These are phyloP conservation scores for Chrysolina americana DNA, from an alignment of 2,888 invertebrate species.

Conservation along the genomic window DNA sequence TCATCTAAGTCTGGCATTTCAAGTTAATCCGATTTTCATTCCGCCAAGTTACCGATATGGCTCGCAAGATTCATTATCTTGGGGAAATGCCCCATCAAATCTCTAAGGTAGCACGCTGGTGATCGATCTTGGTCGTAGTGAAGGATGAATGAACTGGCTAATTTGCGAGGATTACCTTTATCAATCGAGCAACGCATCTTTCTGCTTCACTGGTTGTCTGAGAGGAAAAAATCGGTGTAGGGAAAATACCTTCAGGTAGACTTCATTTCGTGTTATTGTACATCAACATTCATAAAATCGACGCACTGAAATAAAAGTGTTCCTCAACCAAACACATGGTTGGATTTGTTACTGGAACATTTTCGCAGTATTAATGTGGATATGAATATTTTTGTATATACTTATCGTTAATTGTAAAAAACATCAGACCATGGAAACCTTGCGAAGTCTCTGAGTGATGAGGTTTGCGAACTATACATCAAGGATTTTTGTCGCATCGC, in stretches of 20 bases:
- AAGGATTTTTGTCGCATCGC: constrained; percentile 2
- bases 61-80: constrained; percentile 17
- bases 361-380: too few relatives aligned
- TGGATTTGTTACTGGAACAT: too few relatives aligned
- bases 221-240: too few relatives aligned
- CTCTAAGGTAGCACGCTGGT: not conserved
- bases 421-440: too few relatives aligned
- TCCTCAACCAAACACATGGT: too few relatives aligned
- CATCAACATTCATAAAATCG: too few relatives aligned
- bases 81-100: constrained; percentile 8
- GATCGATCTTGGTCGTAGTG: not conserved
- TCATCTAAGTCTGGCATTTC: not conserved
- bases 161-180: not conserved
- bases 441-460: not conserved
- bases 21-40: constrained; percentile 12
- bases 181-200: not conserved
- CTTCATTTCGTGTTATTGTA: too few relatives aligned
- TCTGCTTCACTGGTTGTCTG: not conserved
- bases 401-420: too few relatives aligned
- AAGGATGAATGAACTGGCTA: not conserved
- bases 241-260: too few relatives aligned
- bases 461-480: not conserved
- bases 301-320: too few relatives aligned
- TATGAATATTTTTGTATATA: too few relatives aligned
- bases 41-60: not conserved